Evolutionary conservation across 2,888 invertebrate genomes (phyloP), one percentile per base, ranked within the genome.

Genomic region (Dascillus cervinus): DNA sequence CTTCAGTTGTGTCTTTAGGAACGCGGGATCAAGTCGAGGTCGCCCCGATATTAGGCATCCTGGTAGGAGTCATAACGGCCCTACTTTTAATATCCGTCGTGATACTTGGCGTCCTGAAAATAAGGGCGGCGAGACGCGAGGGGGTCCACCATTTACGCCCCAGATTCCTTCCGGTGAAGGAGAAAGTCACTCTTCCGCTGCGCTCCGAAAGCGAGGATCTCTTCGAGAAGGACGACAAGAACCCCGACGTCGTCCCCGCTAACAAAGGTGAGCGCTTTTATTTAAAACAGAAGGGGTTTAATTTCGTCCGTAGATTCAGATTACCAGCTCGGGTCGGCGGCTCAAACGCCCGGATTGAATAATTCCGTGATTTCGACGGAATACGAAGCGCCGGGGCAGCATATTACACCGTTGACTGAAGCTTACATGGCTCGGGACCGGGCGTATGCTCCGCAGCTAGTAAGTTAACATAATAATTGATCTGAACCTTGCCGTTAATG

Each of bases 211-310:
- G 77, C 11, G 79, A 82, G 45, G 82, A 81, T 55, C 76, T 83
- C 57, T 82, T 83, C 51, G 77, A 76, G 44, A 71, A 72, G 45
- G 89, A 90, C 56, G 90, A 91, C 65, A 82, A 81, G 62, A 89
- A 89, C 69, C 89, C 89, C 13, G 89, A 89, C 60, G 86, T 89
- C 43, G 83, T 89, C 37, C 88, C 89, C 13, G 78, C 82, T 48
- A 87, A 84, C 60, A 87, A 87, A 79, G 86, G 88, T 87, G 69
- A 67, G 39, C 4, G 5, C 17, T 13, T 31, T 24, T 24, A 13
- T 14, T 23, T 14, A 17, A 11, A 26, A 20, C n/a, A n/a, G n/a
- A n/a, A n/a, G n/a, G n/a, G n/a, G n/a, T n/a, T n/a, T n/a, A n/a
- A n/a, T n/a, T n/a, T n/a, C n/a, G n/a, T n/a, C 17, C 8, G 4